phyloP scores from a whole-genome alignment of 2,888 invertebrate species.

The Barypeithes pellucidus region DNA sequence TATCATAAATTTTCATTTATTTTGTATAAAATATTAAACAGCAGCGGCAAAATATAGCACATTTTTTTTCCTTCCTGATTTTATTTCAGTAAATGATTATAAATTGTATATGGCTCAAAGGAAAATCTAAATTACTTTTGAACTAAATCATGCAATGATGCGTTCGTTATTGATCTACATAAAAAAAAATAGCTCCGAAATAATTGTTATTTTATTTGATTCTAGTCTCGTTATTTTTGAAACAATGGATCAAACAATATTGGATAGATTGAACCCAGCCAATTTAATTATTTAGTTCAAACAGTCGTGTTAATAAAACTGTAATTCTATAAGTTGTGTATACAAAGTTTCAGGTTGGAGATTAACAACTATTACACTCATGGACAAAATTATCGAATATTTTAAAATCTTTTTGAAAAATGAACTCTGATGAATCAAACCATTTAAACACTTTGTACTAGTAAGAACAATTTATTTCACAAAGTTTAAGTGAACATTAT shows the following conservation, averaged over 20 bases:
- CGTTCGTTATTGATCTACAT: conserved; percentile 8
- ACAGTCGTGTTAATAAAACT: too few relatives aligned
- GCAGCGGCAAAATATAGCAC: neutral
- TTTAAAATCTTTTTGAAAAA: too few relatives aligned
- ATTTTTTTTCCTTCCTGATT: conserved; percentile 30
- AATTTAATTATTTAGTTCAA: too few relatives aligned
- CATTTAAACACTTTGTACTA: too few relatives aligned
- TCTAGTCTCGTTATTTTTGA: neutral
- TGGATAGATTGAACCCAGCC: neutral
- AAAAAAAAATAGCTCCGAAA: neutral
- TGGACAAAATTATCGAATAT: too few relatives aligned
- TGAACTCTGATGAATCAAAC: too few relatives aligned
- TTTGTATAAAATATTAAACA: neutral
- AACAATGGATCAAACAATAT: neutral
- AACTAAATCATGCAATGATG: conserved; percentile 6
- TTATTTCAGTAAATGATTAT: conserved; percentile 48
- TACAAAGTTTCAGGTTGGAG: too few relatives aligned
- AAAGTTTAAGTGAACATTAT: too few relatives aligned
- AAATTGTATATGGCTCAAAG: conserved; percentile 44
- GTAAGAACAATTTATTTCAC: too few relatives aligned
- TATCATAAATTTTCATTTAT: conserved; percentile 1
- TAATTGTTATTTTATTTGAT: neutral
- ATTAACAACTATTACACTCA: too few relatives aligned
- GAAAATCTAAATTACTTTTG: conserved; percentile 52
- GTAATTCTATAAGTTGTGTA: too few relatives aligned